Percentiles rank a stretch among this genome's conserved stretches.
Evolutionary conservation across 2,888 invertebrate species (phyloP).

Genomic region (Nymphalis polychloros): DNA sequence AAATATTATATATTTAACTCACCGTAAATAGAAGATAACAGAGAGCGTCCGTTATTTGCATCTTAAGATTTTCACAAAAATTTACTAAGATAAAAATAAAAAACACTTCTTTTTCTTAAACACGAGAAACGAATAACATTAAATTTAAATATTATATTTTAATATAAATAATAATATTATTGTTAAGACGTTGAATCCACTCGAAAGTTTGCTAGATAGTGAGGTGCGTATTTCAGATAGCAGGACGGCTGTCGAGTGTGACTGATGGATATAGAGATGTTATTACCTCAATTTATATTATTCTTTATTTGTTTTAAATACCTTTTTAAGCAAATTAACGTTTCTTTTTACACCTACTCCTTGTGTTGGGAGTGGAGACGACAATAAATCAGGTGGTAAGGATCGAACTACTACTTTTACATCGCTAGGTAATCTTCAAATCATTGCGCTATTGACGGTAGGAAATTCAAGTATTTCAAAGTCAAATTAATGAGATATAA

Average conservation of each 20-base stretch:
- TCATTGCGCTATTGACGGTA: no score
- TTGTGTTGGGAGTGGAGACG: no score
- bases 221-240: constrained; percentile 53
- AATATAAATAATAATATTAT: constrained; percentile 28
- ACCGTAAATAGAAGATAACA: constrained; percentile 63
- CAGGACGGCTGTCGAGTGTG: constrained; percentile 55
- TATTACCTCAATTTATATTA: constrained; percentile 42
- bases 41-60: constrained; percentile 56
- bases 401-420: no score
- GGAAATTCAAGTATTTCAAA: not conserved
- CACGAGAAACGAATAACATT: constrained; percentile 13
- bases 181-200: constrained; percentile 48
- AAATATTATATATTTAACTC: constrained; percentile 42
- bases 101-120: constrained; percentile 24
- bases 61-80: constrained; percentile 44
- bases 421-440: no score
- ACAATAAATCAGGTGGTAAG: no score
- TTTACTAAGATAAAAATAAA: constrained; percentile 21
- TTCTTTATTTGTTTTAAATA: not conserved
- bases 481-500: not conserved
- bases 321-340: no score
- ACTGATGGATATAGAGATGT: constrained; percentile 52
- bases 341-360: no score
- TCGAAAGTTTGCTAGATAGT: constrained; percentile 60
- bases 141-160: constrained; percentile 37